Conservation (phyloP, 2,888 invertebrate genomes). For the Hoplodrina blanda region DNA sequence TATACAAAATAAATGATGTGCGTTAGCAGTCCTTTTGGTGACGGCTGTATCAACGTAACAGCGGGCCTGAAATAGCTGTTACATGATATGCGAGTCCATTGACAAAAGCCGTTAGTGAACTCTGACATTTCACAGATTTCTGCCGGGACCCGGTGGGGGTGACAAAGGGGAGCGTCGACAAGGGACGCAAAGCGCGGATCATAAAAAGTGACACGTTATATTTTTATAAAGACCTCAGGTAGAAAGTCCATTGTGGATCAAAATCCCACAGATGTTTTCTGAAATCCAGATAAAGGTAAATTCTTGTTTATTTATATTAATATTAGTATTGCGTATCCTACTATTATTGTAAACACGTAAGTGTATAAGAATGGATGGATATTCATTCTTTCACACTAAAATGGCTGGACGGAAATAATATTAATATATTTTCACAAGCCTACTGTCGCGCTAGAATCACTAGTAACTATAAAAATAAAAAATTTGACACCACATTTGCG, state of each 20-base stretch:
- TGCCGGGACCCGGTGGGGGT: conserved; percentile 3
- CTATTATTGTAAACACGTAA: too few relatives aligned
- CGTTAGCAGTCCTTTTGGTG: conserved; percentile 11
- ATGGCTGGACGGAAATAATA: too few relatives aligned
- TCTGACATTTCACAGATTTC: conserved; percentile 59
- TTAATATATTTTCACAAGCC: not conserved
- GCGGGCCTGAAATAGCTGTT: conserved; percentile 18
- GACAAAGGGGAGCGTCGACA: conserved; percentile 49
- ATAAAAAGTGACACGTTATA: conserved; percentile 43
- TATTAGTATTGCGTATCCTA: too few relatives aligned
- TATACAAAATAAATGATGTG: conserved; percentile 15
- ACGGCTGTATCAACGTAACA: conserved; percentile 5
- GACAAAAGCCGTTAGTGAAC: conserved; percentile 46
- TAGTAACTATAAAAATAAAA: not conserved
- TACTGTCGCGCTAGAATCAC: not conserved
- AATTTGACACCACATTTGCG: too few relatives aligned
- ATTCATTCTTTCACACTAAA: too few relatives aligned
- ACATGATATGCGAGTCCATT: conserved; percentile 40
- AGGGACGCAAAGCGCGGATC: conserved; percentile 40
- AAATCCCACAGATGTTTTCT: conserved; percentile 9
- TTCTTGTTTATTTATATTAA: not conserved
- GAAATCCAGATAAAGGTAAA: not conserved
- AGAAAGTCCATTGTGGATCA: conserved; percentile 13
- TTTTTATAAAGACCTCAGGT: conserved; percentile 34
- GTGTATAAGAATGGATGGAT: too few relatives aligned